Base-by-base conservation (phyloP, 1,140 invertebrate genomes). In the Ostrea denselamellosa region DNA sequence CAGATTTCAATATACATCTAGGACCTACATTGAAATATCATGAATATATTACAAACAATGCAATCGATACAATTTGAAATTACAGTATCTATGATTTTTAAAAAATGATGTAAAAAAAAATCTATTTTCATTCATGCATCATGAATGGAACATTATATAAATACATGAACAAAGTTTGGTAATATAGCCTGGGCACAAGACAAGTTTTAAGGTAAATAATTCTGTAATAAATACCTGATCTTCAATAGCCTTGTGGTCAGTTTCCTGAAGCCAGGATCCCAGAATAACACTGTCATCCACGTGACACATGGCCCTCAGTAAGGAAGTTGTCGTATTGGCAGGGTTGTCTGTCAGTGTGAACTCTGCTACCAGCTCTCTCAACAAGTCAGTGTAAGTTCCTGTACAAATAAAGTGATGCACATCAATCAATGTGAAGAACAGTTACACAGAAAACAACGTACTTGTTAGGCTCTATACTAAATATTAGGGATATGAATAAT, bases 181-280 rank as follows among this genome's bases (percentile, higher is more conserved):
- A 71, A 25, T 71, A 71, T 71, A 8, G 22, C 25, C 9, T 14
- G 68, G 25, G 68, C 68, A 28, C 68, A 71, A 28, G 68, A 71
- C 68, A 71, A 71, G 9, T 12, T 9, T 25, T 71, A 25, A 34
- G 12, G 25, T 25, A 9, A 34, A 25, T 9, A 25, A 71, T 8
- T 7, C 8, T 28, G 8, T 22, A 71, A 34, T 71, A 34, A 34
- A 34, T 83, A 99, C 98, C 96, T 99, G 98, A 96, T 99, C 98
- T 95, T 99, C 99, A 91, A 99, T 98, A 62, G 97, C 97, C 87
- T 98, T 97, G 95, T 99, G 98, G 95, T 99, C 98, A 9, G 98
- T 99, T 94, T 99, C 98, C 94, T 98, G 98, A 10, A 95, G 90
- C 94, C 95, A 95, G n/a, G 95, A 95, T n/a, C 95, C 95, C 7